Evolutionary conservation across 1,140 invertebrate species (phyloP), one percentile per base, ranked within the genome.

Genomic region (Temnothorax curvispinosus): DNA sequence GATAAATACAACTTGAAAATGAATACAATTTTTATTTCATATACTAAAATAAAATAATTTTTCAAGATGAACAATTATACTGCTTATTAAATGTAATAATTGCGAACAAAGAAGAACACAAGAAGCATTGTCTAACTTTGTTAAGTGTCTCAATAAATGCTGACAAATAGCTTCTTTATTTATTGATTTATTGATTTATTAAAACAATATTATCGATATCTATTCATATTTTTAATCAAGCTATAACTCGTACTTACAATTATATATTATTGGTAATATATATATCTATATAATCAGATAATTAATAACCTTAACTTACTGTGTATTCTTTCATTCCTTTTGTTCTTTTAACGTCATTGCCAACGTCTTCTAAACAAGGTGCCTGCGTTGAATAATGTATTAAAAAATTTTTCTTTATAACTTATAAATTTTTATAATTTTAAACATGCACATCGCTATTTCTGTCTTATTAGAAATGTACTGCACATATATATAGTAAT

Each of bases 361-460:
- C 60, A 27, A 41, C 38, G 3, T 89, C 85, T 27, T 80, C 72
- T 47, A 90, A 52, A 56, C 88, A 89, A n/a, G 89, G 89, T 56
- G 89, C 89, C 89, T 90, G n/a, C 35, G 18, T 54, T 54, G 18
- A 11, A 41, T 54, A 32, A 38, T 11, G 3, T 56, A 56, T 69
- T 27, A 62, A 64, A 71, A 54, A 15, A 58, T 8, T 15, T 32
- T 50, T 50, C 18, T 32, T 35, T 9, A 21, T 71, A 64, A 35
- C 6, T n/a, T 65, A 27, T 41, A 41, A 41, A 3, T 41, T 3
- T 65, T 7, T 47, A 8, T 21, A 50, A 44, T 67, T 62, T 65
- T 52, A 50, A 80, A 80, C 21, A 18, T 58, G 41, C 58, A 58
- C 8, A 44, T 67, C 4, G 4, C 9, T 41, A 3, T 41, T 21